Base-by-base conservation (phyloP, 2,888 invertebrate genomes). In the Endotricha flammealis region DNA sequence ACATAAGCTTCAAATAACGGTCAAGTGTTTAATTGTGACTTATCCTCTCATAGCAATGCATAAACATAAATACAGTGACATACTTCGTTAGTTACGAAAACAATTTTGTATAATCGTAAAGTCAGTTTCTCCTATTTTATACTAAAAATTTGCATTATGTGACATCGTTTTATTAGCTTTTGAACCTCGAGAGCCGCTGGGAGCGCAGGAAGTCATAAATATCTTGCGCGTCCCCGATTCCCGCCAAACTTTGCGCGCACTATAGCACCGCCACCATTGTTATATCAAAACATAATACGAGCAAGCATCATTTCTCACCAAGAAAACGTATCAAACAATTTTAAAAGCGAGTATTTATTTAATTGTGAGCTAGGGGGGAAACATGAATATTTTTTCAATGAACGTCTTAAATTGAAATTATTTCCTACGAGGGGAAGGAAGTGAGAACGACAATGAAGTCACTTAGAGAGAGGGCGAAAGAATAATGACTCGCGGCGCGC, bases 101-200 rank as follows among this genome's bases (percentile, higher is more conserved):
- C 7, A 8, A 20, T 20, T 20, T 20, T 3, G 2, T 7, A 2
- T 20, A 20, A 20, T 20, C 6, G 6, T 4, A n/a, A 20, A 20
- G 7, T 20, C 20, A 65, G 59, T 57, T 55, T 58, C 52, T 51
- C 40, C 48, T 36, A 56, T 53, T 62, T 57, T 63, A 51, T 48
- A 57, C 52, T 58, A 61, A 63, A 67, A 64, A 61, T 65, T 64
- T 63, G 54, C 61, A 65, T 65, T 66, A 69, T 67, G 64, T 72
- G 68, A 70, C 65, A 68, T 64, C 69, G 65, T 75, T 76, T 76
- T 74, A 70, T 75, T 72, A 72, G 72, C 74, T 66, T 71, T 71
- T 71, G 72, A 75, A 68, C 63, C 65, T 56, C 57, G 64, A 71
- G 68, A 67, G 71, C 61, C 62, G 61, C 57, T 50, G 61, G 20